phyloP scores from a whole-genome alignment of 1,140 invertebrate species.

The Patella vulgata region DNA sequence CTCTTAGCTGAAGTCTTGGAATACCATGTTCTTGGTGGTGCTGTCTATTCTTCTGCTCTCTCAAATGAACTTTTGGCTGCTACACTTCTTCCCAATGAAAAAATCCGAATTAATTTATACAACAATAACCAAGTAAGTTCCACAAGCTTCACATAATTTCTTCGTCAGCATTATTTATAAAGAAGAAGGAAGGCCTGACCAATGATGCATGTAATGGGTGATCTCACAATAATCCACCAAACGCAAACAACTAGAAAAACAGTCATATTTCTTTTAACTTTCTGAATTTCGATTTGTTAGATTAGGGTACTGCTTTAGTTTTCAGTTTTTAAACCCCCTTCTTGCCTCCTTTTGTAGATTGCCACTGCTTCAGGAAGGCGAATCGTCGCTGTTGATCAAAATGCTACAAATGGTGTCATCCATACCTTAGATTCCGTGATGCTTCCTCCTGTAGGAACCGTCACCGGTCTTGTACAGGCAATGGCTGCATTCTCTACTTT shows the following conservation, averaged over 20 bases:
- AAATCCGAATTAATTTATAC: slow-evolving; percentile 71
- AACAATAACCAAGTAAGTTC: slow-evolving; percentile 17
- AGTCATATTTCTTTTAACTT: too few relatives aligned
- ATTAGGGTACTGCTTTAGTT: too few relatives aligned
- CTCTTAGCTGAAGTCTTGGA: slow-evolving; percentile 65
- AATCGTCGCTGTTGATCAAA: slow-evolving; percentile 42
- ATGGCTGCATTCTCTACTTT: slow-evolving; percentile 51
- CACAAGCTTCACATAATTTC: too few relatives aligned
- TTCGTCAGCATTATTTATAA: too few relatives aligned
- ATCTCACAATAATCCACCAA: too few relatives aligned
- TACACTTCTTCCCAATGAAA: slow-evolving; percentile 76
- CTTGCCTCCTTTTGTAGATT: slow-evolving; percentile 20
- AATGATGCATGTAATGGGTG: too few relatives aligned
- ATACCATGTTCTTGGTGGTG: slow-evolving; percentile 16
- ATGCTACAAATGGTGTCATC: slow-evolving; percentile 60
- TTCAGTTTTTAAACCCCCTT: too few relatives aligned
- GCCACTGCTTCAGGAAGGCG: slow-evolving; percentile 21
- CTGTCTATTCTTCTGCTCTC: slow-evolving; percentile 20
- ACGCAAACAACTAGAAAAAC: too few relatives aligned
- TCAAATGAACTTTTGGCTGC: slow-evolving; percentile 73
- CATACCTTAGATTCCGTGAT: slow-evolving; percentile 58
- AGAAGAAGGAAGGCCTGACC: too few relatives aligned
- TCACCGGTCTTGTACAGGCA: slow-evolving; percentile 44
- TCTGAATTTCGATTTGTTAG: too few relatives aligned
- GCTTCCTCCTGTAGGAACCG: slow-evolving; percentile 57